Base-by-base conservation (phyloP, 2,797 vertebrate species). In the Fundulus diaphanus region DNA sequence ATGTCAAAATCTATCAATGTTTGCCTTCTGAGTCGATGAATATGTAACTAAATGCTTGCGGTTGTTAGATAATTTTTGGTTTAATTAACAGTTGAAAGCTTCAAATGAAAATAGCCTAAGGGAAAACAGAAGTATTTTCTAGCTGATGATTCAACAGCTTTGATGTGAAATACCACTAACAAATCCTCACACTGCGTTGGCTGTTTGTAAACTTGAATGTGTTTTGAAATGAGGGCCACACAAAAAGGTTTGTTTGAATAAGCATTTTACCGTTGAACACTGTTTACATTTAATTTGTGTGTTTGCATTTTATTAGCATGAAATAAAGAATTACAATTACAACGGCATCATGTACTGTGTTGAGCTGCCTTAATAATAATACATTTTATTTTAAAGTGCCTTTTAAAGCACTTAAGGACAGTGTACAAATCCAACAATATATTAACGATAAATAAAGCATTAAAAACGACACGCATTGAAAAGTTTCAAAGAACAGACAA, bases 141-240 rank as follows among this genome's bases (percentile, higher is more conserved):
- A 54, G 68, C 70, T 71, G 68, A 72, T 76, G 79, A 76, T 83
- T 81, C 82, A 76, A 78, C 46, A 6, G 33, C 81, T 82, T 87
- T 83, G 79, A 81, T 85, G 79, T 74, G 72, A 52, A 87, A 81
- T 76, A 77, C 73, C 56, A 70, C 68, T 65, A 73, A 57, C 70
- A 72, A 86, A 37, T 89, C 76, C 83, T 82, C 74, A 69, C 13
- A 69, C 80, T 85, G 59, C 73, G 71, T n/a, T 6, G 49, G 78
- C 48, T 77, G 44, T 76, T 80, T 76, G 65, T 56, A 79, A 79
- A 77, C 51, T 52, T 20, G 7, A 68, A 61, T 68, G 9, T 70
- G 22, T 74, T 79, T 52, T 33, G 8, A 72, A 54, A 66, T 71
- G 48, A 69, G 49, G 70, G 68, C 31, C 33, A 67, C 29, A 63